Base-by-base conservation (phyloP, 2,797 vertebrate species). In the Semotilus atromaculatus region DNA sequence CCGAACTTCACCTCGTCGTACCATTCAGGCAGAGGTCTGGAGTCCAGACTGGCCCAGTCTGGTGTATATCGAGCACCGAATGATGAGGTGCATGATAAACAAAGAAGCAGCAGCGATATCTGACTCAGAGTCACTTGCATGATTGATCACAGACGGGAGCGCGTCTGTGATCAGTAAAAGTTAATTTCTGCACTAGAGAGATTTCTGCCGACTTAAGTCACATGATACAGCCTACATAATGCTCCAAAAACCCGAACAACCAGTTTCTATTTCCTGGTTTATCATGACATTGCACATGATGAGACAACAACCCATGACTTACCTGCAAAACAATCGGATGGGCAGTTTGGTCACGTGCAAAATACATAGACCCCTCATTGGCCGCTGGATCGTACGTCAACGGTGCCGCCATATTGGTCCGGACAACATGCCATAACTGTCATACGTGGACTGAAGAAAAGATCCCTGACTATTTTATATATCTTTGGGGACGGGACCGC, bases 1-100 rank as follows among this genome's bases (percentile, higher is more conserved):
- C 98, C 98, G 87, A 99, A 93, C 86, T 99, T 99, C 80, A 96
- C 96, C 38, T 94, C 92, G 82, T 99, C 97, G 90, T 94, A 99
- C 98, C 98, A 99, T 0, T 77, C 2, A 0, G 98, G 98, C 66
- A 99, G 93, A 3, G 97, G 97, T 82, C 98, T 93, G 1, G 95
- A 78, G 92, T 99, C 98, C 92, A 99, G 76, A 86, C 97, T 98
- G 3, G 21, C 29, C 98, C 98, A 99, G 92, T 97, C 90, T 0
- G 97, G 91, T 0, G 91, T 88, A 91, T 96, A 99, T 2, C 84
- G 91, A 53, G 86, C 88, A 23, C 23, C 87, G 0, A 72, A 1
- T 0, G 11, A 86, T 16, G 73, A 43, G 2, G 55, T 36, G 16
- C 77, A 53, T 0, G 40, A 81, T 0, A 89, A 1, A 79, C 70